A percentile compares a stretch with the other conserved stretches of the same genome.
These are phyloP conservation scores for Drosophila eohydei DNA, from an alignment of 2,888 invertebrate genomes.

Conservation along the genomic window DNA sequence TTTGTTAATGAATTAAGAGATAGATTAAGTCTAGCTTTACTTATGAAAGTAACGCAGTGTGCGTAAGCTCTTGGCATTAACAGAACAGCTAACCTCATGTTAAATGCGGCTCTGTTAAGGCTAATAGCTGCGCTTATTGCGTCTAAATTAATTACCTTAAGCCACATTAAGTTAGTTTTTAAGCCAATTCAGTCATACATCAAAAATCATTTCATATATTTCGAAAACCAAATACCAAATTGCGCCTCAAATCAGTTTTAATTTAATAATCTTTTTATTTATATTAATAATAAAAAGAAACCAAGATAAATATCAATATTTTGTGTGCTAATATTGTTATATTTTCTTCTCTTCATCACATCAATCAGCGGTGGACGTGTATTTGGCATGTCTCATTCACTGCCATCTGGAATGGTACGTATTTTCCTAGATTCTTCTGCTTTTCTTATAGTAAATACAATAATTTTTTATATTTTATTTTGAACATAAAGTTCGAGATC, in stretches of 20 bases:
- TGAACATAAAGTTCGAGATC: slow-evolving; percentile 48
- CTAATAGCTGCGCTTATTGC: slow-evolving; percentile 5
- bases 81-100: slow-evolving; percentile 9
- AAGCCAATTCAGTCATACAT: slow-evolving; percentile 50
- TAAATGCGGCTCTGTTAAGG: slow-evolving; percentile 11
- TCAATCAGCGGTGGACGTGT: slow-evolving; percentile 84
- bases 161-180: slow-evolving; percentile 53
- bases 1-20: neutral
- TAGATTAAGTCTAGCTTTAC: slow-evolving; percentile 5
- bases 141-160: slow-evolving; percentile 20
- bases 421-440: slow-evolving; percentile 36
- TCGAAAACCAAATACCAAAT: slow-evolving; percentile 43
- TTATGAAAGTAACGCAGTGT: neutral
- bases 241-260: slow-evolving; percentile 58
- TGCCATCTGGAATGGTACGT: slow-evolving; percentile 86
- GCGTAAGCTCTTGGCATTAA: neutral
- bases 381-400: slow-evolving; percentile 85
- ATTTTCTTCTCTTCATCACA: slow-evolving; percentile 41
- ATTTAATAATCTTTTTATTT: slow-evolving; percentile 20
- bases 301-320: slow-evolving; percentile 16
- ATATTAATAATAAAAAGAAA: neutral
- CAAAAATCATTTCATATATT: slow-evolving; percentile 54
- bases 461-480: slow-evolving; percentile 53
- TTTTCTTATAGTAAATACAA: slow-evolving; percentile 26
- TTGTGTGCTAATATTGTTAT: slow-evolving; percentile 50